Percentiles rank a stretch among this genome's conserved stretches.
phyloP scores from a whole-genome alignment of 2,797 vertebrate genomes.

The Nothura maculosa region DNA sequence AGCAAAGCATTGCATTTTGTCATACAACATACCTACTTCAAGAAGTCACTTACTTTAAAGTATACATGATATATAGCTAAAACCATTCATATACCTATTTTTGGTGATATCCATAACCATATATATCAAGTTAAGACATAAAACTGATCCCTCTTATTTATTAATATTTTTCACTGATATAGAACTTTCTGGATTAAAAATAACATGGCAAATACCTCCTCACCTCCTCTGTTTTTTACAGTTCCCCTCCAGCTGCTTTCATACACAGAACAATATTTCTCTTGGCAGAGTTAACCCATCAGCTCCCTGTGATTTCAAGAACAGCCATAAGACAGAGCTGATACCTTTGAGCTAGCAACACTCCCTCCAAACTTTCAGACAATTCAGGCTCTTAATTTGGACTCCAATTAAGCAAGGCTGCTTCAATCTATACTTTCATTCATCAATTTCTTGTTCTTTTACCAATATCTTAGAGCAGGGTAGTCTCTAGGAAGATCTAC shows the following conservation, averaged over 20 bases:
- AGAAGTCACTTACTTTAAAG: neutral
- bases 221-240: neutral
- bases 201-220: neutral
- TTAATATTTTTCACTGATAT: neutral
- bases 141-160: neutral
- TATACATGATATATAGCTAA: neutral
- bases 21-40: neutral
- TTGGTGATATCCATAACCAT: neutral
- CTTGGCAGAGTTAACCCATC: neutral
- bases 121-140: neutral
- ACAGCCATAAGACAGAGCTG: neutral
- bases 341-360: neutral
- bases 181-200: neutral
- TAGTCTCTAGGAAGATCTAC: neutral
- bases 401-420: neutral
- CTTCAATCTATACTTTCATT: neutral
- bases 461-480: neutral
- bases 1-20: neutral
- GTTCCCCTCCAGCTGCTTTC: neutral
- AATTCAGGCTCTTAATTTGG: neutral
- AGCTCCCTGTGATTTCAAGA: neutral
- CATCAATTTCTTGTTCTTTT: neutral
- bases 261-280: neutral
- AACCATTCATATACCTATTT: neutral
- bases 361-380: neutral